A percentile compares a stretch with the other conserved stretches of the same genome.
These are phyloP conservation scores for Aporophyla nigra DNA, from an alignment of 2,888 invertebrate genomes.

Conservation along the genomic window DNA sequence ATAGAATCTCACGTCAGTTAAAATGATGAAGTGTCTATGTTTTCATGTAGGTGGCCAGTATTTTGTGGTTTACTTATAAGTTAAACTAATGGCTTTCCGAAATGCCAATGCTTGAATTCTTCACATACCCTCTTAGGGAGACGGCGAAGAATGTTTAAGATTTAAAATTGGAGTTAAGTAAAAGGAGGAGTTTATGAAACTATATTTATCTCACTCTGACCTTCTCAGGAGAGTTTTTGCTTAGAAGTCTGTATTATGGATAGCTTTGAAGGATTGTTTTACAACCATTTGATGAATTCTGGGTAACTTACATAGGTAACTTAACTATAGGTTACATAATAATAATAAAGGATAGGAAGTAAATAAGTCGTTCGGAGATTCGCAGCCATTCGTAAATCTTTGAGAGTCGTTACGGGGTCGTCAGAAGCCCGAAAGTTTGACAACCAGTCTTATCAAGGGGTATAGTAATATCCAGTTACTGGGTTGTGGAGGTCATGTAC, in stretches of 20 bases:
- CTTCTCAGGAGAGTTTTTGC: not conserved
- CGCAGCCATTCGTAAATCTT: too few relatives aligned
- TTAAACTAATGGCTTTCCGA: constrained; percentile 3
- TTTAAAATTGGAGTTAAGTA: constrained; percentile 37
- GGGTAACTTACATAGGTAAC: not conserved
- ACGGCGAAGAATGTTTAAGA: constrained; percentile 42
- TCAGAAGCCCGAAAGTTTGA: too few relatives aligned
- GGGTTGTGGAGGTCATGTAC: too few relatives aligned
- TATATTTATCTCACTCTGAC: constrained; percentile 13
- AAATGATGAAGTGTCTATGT: constrained; percentile 19
- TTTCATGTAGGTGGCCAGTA: constrained; percentile 29
- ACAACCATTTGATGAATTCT: not conserved
- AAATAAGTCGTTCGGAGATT: too few relatives aligned
- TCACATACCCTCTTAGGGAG: constrained; percentile 25
- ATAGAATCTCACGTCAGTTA: constrained; percentile 27
- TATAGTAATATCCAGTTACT: too few relatives aligned
- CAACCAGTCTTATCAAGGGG: too few relatives aligned
- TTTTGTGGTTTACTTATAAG: not conserved
- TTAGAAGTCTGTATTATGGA: not conserved
- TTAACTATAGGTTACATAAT: not conserved
- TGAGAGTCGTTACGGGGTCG: too few relatives aligned
- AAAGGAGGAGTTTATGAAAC: constrained; percentile 3
- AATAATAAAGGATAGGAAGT: too few relatives aligned
- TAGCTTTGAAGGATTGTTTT: not conserved
- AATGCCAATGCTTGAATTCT: constrained; percentile 15